Conservation (phyloP, 2,113 vertebrate species). For the Otus sunia region DNA sequence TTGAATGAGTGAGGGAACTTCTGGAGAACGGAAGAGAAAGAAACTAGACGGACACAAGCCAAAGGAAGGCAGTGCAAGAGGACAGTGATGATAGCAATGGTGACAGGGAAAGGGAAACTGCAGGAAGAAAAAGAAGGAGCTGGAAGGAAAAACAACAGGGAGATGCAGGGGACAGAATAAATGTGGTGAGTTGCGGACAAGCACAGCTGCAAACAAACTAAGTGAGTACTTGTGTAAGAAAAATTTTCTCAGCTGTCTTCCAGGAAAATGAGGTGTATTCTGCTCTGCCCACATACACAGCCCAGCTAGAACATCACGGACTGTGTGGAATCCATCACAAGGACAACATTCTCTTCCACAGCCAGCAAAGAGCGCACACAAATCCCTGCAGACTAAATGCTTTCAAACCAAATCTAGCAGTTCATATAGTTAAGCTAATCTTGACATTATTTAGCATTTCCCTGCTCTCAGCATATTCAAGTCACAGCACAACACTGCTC, state of each 20-base stretch:
- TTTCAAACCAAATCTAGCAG: background rate
- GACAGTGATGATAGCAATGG: too few relatives aligned
- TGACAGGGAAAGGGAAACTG: background rate
- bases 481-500: background rate
- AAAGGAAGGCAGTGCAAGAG: background rate
- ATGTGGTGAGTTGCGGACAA: background rate
- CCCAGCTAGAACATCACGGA: background rate
- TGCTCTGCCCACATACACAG: rapidly evolving
- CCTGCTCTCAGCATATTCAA: background rate
- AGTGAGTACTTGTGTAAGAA: background rate
- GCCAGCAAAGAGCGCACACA: background rate
- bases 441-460: background rate
- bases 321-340: background rate
- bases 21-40: background rate
- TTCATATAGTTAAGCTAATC: background rate
- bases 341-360: background rate
- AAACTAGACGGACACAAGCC: background rate
- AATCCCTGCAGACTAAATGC: background rate
- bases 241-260: background rate
- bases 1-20: background rate
- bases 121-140: background rate
- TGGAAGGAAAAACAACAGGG: background rate
- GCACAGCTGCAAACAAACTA: background rate
- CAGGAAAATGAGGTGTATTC: background rate
- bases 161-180: background rate